These are phyloP conservation scores for Drosophila mettleri DNA, from an alignment of 2,888 invertebrate species.

Conservation along the genomic window DNA sequence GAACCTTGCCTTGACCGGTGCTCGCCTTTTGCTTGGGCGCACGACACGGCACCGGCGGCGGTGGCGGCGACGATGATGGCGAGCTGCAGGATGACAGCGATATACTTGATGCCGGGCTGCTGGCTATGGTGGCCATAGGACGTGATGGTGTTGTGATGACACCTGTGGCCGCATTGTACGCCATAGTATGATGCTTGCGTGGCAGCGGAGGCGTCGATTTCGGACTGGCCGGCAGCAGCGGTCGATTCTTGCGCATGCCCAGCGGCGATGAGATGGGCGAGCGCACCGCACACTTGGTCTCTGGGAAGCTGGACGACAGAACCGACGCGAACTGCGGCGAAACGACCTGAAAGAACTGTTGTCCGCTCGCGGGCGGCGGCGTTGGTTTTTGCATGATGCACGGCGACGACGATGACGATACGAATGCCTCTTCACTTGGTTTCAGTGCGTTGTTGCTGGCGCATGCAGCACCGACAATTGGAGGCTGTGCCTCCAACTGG, in stretches of 20 bases:
- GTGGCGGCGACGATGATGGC: constrained; percentile 84
- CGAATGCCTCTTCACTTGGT: constrained; percentile 46
- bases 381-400: constrained; percentile 64
- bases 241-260: constrained; percentile 74
- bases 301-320: constrained; percentile 73
- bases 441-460: constrained; percentile 27
- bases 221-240: constrained; percentile 73
- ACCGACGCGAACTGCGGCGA: constrained; percentile 80
- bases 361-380: constrained; percentile 58
- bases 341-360: constrained; percentile 78
- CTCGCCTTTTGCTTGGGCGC: constrained; percentile 75
- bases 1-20: constrained; percentile 6
- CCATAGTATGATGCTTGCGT: constrained; percentile 76
- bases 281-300: constrained; percentile 71
- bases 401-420: constrained; percentile 28
- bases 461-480: constrained; percentile 9
- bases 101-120: constrained; percentile 83
- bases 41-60: constrained; percentile 82
- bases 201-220: constrained; percentile 81
- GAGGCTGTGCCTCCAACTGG: constrained; percentile 34
- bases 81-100: constrained; percentile 83
- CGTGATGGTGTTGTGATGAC: constrained; percentile 73
- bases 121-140: constrained; percentile 65
- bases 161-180: constrained; percentile 77
- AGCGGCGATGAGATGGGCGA: constrained; percentile 82